Base-by-base conservation (phyloP, 2,888 invertebrate genomes). In the Microctonus brassicae region DNA sequence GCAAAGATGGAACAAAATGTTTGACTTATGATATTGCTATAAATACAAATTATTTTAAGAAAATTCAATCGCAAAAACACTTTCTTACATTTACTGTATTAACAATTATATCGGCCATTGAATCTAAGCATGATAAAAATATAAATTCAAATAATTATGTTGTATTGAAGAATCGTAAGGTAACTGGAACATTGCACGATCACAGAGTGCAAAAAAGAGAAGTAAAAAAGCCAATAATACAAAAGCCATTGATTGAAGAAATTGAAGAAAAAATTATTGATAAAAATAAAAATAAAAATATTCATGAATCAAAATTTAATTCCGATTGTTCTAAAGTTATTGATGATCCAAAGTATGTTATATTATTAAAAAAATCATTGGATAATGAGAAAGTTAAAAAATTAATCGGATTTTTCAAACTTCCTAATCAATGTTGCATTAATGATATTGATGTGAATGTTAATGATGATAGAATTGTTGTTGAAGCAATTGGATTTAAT, bases 1-100 rank as follows among this genome's bases (percentile, higher is more conserved):
- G 97, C 84, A 96, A 95, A 86, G 90, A 91, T 65, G 94, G 94
- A 34, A 89, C 90, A 24, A 91, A 92, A 0, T 93, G 94, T 42
- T 91, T 92, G 71, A 95, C 92, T 0, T 95, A 94, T 83, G 97
- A 97, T 87, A 92, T 97, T 33, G 95, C 95, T 2, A 91, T 97
- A 36, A 94, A 95, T 87, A 91, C 94, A 2, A 88, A 89, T 1
- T 97, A 96, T 82, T 93, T 93, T 81, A 89, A 90, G 34, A 96
- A 95, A 89, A 91, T 95, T 72, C 90, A 92, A 82, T 90, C 89
- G 5, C 93, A 92, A 75, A 89, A 91, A 71, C 87, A 93, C 0
- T 96, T 97, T 79, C 92, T 92, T 84, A 91, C 93, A 75, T 97
- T 97, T 83, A 93, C 97, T 73, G 88, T 96, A 60, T 92, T 93